phyloP scores from a whole-genome alignment of 1,140 invertebrate genomes.

The Apis florea region DNA sequence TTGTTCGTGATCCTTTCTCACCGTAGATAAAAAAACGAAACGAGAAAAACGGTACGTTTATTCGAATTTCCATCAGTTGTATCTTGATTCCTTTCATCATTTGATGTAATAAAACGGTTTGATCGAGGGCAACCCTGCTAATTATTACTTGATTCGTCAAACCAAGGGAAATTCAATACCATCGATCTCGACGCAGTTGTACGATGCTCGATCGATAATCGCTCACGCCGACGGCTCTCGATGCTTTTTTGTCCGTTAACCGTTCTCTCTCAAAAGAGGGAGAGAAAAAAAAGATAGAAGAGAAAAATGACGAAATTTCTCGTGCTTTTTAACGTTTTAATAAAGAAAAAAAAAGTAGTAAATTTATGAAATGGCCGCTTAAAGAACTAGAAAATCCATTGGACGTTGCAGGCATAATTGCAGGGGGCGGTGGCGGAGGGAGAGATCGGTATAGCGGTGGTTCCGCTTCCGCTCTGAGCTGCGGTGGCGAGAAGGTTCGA shows the following conservation, averaged over 20 bases:
- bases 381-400: background rate
- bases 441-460: constrained; percentile 79
- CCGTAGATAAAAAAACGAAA: no score
- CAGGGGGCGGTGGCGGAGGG: constrained; percentile 77
- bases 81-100: no score
- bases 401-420: constrained; percentile 81
- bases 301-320: no score
- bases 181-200: constrained; percentile 1
- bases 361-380: no score
- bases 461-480: constrained; percentile 70
- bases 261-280: background rate
- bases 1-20: no score
- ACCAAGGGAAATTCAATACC: constrained; percentile 5
- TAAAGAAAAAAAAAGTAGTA: no score
- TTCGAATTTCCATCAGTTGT: no score
- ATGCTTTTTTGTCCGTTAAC: background rate
- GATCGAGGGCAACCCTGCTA: background rate
- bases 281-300: no score
- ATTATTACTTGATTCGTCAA: constrained; percentile 23
- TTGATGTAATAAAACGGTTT: background rate
- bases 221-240: no score
- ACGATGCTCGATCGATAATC: background rate
- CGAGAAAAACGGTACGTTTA: no score
- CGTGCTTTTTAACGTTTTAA: no score
- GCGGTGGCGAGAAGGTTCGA: constrained; percentile 74